phyloP scores from a whole-genome alignment of 2,113 vertebrate species.

The Pseudorasbora parva region DNA sequence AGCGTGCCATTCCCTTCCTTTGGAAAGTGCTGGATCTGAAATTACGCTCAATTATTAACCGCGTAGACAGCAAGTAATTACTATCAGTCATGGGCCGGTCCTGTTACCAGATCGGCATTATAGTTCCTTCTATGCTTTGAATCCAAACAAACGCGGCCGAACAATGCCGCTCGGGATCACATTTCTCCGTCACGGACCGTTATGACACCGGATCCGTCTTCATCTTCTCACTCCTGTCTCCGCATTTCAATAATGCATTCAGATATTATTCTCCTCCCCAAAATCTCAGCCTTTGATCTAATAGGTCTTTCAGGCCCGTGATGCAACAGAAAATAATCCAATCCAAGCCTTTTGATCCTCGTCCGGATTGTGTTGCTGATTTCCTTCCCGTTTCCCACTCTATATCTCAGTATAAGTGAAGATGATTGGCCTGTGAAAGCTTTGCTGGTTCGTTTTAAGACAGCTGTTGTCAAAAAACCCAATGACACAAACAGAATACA shows the following conservation, averaged over 20 bases:
- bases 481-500: too few relatives aligned
- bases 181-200: constrained; percentile 82
- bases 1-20: constrained; percentile 57
- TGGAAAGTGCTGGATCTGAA: constrained; percentile 86
- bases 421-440: background rate
- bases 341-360: constrained; percentile 68
- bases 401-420: background rate
- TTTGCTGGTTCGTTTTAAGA: background rate
- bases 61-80: constrained; percentile 84
- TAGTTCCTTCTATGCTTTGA: constrained; percentile 76
- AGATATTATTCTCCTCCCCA: constrained; percentile 68
- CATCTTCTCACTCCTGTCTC: constrained; percentile 66
- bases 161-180: constrained; percentile 77
- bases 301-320: constrained; percentile 70
- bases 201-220: constrained; percentile 83
- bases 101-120: constrained; percentile 85
- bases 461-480: background rate
- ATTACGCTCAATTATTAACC: constrained; percentile 97
- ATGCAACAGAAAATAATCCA: constrained; percentile 75
- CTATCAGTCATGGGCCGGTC: constrained; percentile 83
- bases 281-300: constrained; percentile 81
- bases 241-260: constrained; percentile 84
- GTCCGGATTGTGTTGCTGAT: constrained; percentile 74
- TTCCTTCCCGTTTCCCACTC: constrained; percentile 61
- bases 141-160: constrained; percentile 84